These are phyloP conservation scores for Oryzaephilus surinamensis DNA, from an alignment of 1,140 invertebrate species.

Conservation along the genomic window DNA sequence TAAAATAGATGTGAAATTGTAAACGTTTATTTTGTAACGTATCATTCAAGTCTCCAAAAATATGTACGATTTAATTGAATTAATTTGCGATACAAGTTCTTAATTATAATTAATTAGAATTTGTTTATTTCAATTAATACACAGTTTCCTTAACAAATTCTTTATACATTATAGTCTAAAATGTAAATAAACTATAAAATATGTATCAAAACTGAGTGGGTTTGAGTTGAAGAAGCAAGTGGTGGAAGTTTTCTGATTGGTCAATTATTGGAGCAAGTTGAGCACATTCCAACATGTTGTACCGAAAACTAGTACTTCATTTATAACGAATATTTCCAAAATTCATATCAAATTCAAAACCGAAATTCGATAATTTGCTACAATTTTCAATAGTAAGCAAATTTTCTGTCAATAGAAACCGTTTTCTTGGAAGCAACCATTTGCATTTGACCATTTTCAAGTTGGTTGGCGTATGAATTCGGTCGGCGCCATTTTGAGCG, in stretches of 20 bases:
- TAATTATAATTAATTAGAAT: no score
- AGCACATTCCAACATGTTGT: conserved; percentile 21
- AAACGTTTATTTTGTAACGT: no score
- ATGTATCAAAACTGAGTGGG: no score
- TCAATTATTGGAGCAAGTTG: conserved; percentile 5
- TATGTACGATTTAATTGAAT: no score
- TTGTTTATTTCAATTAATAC: no score
- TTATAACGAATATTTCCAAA: conserved; percentile 12
- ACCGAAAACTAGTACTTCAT: conserved; percentile 27
- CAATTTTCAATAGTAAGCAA: not conserved
- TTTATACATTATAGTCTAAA: conserved; percentile 1
- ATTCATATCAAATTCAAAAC: not conserved
- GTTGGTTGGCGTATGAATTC: no score
- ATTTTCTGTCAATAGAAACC: not conserved
- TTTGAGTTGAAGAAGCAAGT: no score
- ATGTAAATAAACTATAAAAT: no score
- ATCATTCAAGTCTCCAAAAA: no score
- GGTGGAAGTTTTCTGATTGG: conserved; percentile 6
- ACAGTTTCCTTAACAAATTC: conserved; percentile 2
- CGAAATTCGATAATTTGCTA: not conserved
- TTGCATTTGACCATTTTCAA: conserved; percentile 16
- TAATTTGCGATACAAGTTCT: no score
- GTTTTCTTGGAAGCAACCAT: not conserved
- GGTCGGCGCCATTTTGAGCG: no score
- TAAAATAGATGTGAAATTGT: no score